A percentile compares a stretch with the other conserved stretches of the same genome.
Conservation (phyloP, 2,113 vertebrate species). For the Rhinoptilus africanus region DNA sequence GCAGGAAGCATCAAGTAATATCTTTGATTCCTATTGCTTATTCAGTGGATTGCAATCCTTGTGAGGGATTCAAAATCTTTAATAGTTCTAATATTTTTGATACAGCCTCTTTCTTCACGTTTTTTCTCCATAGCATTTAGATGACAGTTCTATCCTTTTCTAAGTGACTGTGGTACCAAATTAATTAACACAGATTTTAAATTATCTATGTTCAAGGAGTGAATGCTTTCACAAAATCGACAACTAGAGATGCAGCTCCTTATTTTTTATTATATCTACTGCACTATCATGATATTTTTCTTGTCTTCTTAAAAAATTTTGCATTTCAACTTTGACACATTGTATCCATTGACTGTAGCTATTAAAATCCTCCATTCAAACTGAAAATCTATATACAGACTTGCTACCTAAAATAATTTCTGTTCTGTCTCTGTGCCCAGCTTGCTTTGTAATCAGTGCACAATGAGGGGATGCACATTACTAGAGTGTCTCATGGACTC, state of each 20-base stretch:
- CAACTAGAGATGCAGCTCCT: not conserved
- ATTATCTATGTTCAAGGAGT: not conserved
- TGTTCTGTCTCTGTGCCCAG: not conserved
- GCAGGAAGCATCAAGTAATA: not conserved
- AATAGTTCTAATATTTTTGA: not conserved
- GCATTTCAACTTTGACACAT: not conserved
- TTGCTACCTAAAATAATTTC: not conserved
- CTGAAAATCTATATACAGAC: not conserved
- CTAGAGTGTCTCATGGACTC: not conserved
- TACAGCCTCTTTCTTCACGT: not conserved
- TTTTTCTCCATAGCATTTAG: not conserved
- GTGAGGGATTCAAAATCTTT: not conserved
- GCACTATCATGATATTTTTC: not conserved
- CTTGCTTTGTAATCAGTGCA: not conserved
- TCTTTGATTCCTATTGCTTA: not conserved
- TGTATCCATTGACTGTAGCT: not conserved
- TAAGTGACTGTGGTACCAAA: not conserved
- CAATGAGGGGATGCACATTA: not conserved
- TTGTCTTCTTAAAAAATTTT: not conserved
- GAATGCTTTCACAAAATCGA: not conserved
- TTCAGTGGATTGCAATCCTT: not conserved
- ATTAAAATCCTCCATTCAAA: not conserved
- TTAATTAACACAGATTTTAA: not conserved
- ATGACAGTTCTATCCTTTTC: not conserved
- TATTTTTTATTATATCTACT: not conserved